Base-by-base conservation (phyloP, 2,797 vertebrate species). In the Sebastes cheni region DNA sequence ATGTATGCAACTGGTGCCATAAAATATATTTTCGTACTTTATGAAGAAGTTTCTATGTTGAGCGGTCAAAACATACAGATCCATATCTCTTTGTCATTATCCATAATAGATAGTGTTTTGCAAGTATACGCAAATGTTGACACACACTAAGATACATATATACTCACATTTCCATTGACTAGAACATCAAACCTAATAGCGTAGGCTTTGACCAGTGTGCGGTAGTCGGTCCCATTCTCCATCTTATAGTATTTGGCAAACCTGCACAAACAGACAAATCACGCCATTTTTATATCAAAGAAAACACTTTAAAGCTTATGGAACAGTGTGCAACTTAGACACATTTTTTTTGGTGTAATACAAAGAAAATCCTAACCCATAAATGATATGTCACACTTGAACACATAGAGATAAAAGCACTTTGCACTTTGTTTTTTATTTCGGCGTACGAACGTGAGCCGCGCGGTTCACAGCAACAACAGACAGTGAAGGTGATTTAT, bases 131-230 rank as follows among this genome's bases (percentile, higher is more conserved):
- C 52, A 69, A 36, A 36, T 1, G 9, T 25, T 39, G 20, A 71
- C n/a, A 65, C 11, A 32, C 29, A 39, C 6, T 13, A 64, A 61
- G 34, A 65, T 7, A 42, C 39, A 42, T 42, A 2, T 60, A 34
- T 42, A 92, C 97, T 88, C 90, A 99, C 98, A 0, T 97, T 97
- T 82, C 98, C 98, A 0, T 98, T 97, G 65, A 99, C 98, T 88
- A 99, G 93, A 36, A 99, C 97, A 14, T 99, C 98, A 12, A 99
- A 98, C 86, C 98, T 96, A 84, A 99, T 99, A 70, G 97, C 97
- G 0, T 95, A 98, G 13, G 97, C 98, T 89, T 99, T 99, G 74
- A 97, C 93, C 88, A 99, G 94, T 0, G 97, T 98, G 54, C 98
- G 97, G 80, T 96, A 97, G 85, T 99, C 97, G 0, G 96, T 97